Conservation (phyloP, 2,113 vertebrate genomes). For the Poicephalus meyeri region DNA sequence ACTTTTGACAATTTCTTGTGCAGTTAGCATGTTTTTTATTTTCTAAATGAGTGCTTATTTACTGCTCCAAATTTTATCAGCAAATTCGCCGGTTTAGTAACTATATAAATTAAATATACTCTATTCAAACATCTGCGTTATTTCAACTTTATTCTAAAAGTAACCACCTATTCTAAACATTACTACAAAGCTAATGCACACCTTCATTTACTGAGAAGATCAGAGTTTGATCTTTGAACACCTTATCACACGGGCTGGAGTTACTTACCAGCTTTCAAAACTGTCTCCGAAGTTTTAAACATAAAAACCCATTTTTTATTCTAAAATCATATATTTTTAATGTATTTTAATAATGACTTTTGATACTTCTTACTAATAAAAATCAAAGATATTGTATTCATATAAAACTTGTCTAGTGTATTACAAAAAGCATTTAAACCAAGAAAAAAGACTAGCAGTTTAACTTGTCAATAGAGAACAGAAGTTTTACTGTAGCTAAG, state of each 20-base stretch:
- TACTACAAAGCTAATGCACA: background rate
- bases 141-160: background rate
- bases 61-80: background rate
- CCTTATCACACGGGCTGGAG: fast-evolving
- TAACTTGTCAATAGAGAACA: background rate
- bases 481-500: background rate
- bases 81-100: background rate
- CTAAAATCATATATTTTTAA: background rate
- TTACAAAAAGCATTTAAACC: background rate
- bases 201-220: background rate
- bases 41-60: background rate
- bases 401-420: background rate
- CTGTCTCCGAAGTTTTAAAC: background rate
- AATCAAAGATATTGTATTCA: background rate
- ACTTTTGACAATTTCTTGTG: background rate
- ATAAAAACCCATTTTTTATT: background rate
- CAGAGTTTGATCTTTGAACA: background rate
- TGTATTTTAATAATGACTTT: background rate
- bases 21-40: background rate
- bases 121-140: background rate
- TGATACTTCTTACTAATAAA: background rate
- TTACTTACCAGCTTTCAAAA: background rate
- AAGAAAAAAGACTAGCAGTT: background rate
- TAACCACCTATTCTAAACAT: background rate
- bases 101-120: background rate